Conservation (phyloP, 2,888 invertebrate genomes). For the Prosopocoilus inquinatus region DNA sequence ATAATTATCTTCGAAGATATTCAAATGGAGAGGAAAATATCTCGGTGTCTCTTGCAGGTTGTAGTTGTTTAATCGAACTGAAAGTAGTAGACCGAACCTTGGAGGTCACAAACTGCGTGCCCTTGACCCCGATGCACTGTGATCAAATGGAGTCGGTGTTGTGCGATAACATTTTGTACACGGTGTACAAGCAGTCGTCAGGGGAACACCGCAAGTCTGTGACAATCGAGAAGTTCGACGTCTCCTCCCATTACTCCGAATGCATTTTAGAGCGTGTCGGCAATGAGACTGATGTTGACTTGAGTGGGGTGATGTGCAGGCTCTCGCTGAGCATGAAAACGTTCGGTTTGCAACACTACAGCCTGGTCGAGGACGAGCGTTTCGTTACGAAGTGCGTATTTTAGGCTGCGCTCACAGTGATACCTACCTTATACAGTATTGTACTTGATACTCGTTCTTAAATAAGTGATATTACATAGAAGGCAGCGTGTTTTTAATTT, state of each 20-base stretch:
- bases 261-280: constrained; percentile 14
- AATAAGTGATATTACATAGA: too few species aligned
- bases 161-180: constrained; percentile 33
- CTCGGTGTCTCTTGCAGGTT: too few species aligned
- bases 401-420: too few species aligned
- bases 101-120: constrained; percentile 19
- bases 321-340: constrained; percentile 12
- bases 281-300: constrained; percentile 8
- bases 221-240: constrained; percentile 24
- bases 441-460: too few species aligned
- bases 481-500: too few species aligned
- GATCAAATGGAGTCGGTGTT: constrained; percentile 32
- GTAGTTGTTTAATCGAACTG: constrained; percentile 31
- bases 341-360: constrained; percentile 24
- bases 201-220: constrained; percentile 16
- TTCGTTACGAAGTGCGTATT: too few species aligned
- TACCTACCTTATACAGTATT: too few species aligned
- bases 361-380: constrained; percentile 14
- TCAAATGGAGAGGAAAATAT: too few species aligned
- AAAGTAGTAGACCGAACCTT: constrained; percentile 22
- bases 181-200: constrained; percentile 30
- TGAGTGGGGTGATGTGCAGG: constrained; percentile 6
- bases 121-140: constrained; percentile 17
- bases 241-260: constrained; percentile 13
- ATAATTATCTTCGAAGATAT: too few species aligned